These are phyloP conservation scores for Odontamblyopus lacepedii DNA, from an alignment of 2,797 vertebrate species.

Conservation along the genomic window DNA sequence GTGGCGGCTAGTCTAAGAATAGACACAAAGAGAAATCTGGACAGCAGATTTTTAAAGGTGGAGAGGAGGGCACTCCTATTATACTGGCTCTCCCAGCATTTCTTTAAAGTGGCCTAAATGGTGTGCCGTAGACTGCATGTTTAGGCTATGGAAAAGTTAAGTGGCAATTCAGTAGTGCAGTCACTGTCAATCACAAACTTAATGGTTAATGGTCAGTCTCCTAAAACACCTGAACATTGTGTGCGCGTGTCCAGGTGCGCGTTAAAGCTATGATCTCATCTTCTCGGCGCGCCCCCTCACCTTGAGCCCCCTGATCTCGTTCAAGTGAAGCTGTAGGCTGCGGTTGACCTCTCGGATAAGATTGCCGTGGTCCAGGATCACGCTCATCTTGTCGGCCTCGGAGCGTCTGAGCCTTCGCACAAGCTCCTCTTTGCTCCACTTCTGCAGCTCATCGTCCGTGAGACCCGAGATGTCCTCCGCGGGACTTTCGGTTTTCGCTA, in stretches of 20 bases:
- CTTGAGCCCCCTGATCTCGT: constrained; percentile 98
- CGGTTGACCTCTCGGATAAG: constrained; percentile 98
- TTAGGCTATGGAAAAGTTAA: background rate
- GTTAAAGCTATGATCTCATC: constrained; percentile 74
- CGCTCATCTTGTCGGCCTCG: constrained; percentile 97
- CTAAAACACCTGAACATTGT: constrained; percentile 12
- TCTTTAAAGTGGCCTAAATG: background rate
- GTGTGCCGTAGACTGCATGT: background rate
- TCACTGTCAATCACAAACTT: constrained; percentile 42
- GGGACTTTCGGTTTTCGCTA: constrained; percentile 85
- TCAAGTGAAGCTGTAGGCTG: constrained; percentile 94
- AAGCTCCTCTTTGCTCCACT: constrained; percentile 95
- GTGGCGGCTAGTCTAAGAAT: constrained; percentile 18
- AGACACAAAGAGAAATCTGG: constrained; percentile 35
- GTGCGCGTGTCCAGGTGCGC: constrained; percentile 67
- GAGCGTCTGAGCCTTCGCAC: constrained; percentile 90
- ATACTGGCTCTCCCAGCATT: constrained; percentile 2
- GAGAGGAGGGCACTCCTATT: constrained; percentile 10
- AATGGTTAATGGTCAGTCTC: constrained; percentile 15
- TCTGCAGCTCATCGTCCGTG: constrained; percentile 92
- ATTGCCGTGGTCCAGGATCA: constrained; percentile 97
- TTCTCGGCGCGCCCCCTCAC: constrained; percentile 77
- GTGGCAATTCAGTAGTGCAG: background rate
- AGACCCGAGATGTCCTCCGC: constrained; percentile 91
- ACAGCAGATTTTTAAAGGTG: constrained; percentile 38